A percentile compares a stretch with the other conserved stretches of the same genome.
Evolutionary conservation across 2,888 invertebrate genomes (phyloP).

Genomic region (Anarsia innoxiella): DNA sequence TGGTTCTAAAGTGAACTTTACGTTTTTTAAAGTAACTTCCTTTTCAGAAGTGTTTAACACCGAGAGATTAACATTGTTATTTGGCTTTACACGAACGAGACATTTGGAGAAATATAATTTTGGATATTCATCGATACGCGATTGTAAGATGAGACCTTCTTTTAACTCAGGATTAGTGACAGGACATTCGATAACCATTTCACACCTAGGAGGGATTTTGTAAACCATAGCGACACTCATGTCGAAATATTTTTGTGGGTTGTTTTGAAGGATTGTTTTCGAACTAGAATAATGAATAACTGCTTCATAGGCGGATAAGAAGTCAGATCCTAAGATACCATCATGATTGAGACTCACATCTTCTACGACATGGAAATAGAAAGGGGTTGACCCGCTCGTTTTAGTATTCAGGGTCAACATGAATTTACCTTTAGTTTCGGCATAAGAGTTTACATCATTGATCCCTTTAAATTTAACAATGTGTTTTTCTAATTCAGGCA

Average conservation of each 20-base stretch:
- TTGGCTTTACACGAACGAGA: constrained; percentile 6
- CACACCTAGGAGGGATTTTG: constrained; percentile 3
- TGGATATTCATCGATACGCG: neutral
- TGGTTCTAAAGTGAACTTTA: neutral
- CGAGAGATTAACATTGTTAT: constrained; percentile 7
- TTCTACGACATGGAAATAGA: constrained; percentile 5
- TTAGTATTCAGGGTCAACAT: neutral
- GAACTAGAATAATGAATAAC: constrained; percentile 11
- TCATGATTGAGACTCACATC: constrained; percentile 11
- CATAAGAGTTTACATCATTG: neutral
- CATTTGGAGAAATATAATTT: constrained; percentile 5
- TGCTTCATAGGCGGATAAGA: constrained; percentile 4
- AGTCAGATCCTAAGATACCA: constrained; percentile 13
- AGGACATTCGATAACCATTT: neutral
- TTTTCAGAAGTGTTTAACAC: constrained; percentile 8
- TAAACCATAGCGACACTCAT: constrained; percentile 5
- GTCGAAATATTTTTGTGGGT: neutral
- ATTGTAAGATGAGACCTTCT: constrained; percentile 4
- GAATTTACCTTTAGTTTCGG: neutral
- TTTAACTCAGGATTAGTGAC: constrained; percentile 1
- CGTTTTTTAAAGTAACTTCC: neutral
- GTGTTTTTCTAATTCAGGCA: neutral
- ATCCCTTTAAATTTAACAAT: constrained; percentile 7
- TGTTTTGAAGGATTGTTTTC: neutral
- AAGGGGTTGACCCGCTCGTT: neutral